Percentiles rank a stretch among this genome's conserved stretches.
phyloP scores from a whole-genome alignment of 1,140 invertebrate species.

The Mylabris phalerata region DNA sequence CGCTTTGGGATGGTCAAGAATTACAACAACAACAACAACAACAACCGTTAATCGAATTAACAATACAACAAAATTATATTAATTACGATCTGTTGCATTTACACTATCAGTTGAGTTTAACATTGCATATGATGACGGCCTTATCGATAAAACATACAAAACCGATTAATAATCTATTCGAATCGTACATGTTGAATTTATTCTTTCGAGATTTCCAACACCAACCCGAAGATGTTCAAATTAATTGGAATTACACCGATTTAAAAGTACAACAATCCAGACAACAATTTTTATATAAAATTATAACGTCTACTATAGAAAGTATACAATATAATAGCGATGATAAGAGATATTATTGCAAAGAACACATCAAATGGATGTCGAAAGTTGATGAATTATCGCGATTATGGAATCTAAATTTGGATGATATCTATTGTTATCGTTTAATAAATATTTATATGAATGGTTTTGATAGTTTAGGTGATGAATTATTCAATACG shows the following conservation, averaged over 20 bases:
- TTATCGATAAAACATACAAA: slow-evolving; percentile 71
- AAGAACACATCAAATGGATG: slow-evolving; percentile 61
- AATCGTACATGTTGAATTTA: slow-evolving; percentile 52
- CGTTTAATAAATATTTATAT: slow-evolving; percentile 71
- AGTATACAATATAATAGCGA: slow-evolving; percentile 47
- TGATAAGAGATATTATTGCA: slow-evolving; percentile 45
- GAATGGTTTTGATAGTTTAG: slow-evolving; percentile 68
- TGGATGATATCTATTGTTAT: slow-evolving; percentile 66
- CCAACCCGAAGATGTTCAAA: slow-evolving; percentile 21
- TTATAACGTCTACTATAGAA: slow-evolving; percentile 60
- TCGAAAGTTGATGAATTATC: slow-evolving; percentile 63
- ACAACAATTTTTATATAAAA: slow-evolving; percentile 56
- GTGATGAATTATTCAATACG: slow-evolving; percentile 62
- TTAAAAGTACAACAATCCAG: slow-evolving; percentile 38
- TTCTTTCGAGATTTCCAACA: slow-evolving; percentile 34
- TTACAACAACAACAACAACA: not conserved
- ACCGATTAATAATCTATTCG: slow-evolving; percentile 70
- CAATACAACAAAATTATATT: slow-evolving; percentile 63
- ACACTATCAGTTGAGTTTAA: slow-evolving; percentile 68
- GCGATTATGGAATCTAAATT: slow-evolving; percentile 71
- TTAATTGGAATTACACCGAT: slow-evolving; percentile 32
- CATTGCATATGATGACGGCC: slow-evolving; percentile 69
- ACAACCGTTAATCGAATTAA: slow-evolving; percentile 64
- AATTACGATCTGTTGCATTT: slow-evolving; percentile 70
- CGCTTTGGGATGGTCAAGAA: slow-evolving; percentile 57